Conservation (phyloP, 2,113 vertebrate genomes). For the Phaethornis superciliosus region DNA sequence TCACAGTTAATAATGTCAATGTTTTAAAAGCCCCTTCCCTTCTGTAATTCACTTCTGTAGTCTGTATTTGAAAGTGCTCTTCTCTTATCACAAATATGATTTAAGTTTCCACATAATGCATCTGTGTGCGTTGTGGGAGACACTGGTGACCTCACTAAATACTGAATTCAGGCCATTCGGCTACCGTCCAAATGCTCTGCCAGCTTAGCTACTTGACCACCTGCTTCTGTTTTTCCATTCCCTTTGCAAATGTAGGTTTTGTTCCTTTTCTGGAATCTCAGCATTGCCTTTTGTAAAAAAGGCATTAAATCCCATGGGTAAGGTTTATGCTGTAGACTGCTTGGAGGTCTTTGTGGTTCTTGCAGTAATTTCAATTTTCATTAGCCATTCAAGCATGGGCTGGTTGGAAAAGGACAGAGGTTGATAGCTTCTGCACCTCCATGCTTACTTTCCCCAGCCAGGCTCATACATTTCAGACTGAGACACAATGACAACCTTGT, state of each 20-base stretch:
- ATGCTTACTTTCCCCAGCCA: rapidly evolving
- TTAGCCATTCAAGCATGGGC: not conserved
- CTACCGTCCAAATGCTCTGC: slow-evolving; percentile 49
- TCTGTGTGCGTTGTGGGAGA: slow-evolving; percentile 8
- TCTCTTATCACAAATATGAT: not conserved
- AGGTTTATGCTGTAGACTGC: not conserved
- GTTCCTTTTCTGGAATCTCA: slow-evolving; percentile 31
- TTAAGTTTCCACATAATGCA: slow-evolving; percentile 14
- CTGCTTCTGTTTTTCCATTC: slow-evolving; percentile 73
- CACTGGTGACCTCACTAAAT: slow-evolving; percentile 42
- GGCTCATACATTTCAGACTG: not conserved
- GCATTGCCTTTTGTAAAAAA: not conserved
- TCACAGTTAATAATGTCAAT: not conserved
- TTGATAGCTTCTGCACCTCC: not conserved
- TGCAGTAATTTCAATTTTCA: not conserved
- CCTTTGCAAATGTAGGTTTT: slow-evolving; percentile 59
- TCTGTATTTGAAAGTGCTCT: not conserved
- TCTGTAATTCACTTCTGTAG: not conserved
- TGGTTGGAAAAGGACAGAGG: not conserved
- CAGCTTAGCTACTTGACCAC: slow-evolving; percentile 65
- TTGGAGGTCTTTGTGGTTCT: not conserved
- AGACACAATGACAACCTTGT: rapidly evolving
- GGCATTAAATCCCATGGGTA: not conserved
- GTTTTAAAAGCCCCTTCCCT: not conserved
- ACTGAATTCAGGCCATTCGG: slow-evolving; percentile 48